A percentile compares a stretch with the other conserved stretches of the same genome.
These are phyloP conservation scores for Chrysemys picta DNA, from an alignment of 2,113 vertebrate genomes.

Conservation along the genomic window DNA sequence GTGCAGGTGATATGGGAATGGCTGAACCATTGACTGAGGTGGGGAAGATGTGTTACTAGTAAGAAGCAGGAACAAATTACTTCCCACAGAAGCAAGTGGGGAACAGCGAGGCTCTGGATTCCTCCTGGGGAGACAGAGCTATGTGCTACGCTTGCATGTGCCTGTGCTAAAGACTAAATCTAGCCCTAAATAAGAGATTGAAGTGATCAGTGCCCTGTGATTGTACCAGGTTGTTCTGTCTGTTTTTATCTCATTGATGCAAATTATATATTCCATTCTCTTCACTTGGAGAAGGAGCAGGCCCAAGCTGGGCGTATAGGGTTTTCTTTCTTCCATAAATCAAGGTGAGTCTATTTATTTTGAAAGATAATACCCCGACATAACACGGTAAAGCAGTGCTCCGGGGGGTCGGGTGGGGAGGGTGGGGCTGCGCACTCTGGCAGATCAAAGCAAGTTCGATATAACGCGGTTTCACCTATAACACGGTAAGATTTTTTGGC, in stretches of 20 bases:
- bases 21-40: background rate
- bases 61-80: background rate
- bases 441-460: too few species aligned
- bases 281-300: background rate
- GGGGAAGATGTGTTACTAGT: background rate
- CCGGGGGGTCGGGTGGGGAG: too few species aligned
- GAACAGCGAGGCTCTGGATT: background rate
- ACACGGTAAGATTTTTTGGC: too few species aligned
- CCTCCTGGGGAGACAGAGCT: background rate
- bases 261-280: rapidly evolving
- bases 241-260: rapidly evolving
- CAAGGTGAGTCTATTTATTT: background rate
- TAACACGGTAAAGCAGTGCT: too few species aligned
- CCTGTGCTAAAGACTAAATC: background rate
- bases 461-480: too few species aligned
- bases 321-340: background rate
- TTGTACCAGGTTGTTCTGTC: background rate
- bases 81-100: background rate
- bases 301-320: background rate
- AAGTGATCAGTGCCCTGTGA: rapidly evolving
- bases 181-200: background rate
- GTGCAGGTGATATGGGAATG: background rate
- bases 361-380: background rate
- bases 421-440: too few species aligned
- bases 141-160: rapidly evolving